Evolutionary conservation across 2,113 vertebrate genomes (phyloP).

Genomic region (Neomonachus schauinslandi): DNA sequence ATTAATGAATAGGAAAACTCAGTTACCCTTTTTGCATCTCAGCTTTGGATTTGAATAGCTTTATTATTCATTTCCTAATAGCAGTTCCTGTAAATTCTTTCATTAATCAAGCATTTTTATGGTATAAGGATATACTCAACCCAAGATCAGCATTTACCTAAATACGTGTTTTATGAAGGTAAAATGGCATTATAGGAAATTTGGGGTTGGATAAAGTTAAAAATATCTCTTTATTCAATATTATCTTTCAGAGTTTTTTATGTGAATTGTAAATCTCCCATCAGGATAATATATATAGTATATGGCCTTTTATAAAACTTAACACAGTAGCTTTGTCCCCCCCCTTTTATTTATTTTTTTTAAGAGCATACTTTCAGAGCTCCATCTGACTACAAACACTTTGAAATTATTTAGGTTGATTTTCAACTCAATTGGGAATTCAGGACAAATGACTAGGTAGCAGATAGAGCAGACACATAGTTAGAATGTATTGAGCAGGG

Average conservation of each 20-base stretch:
- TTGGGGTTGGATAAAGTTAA: background rate
- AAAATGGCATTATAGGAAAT: background rate
- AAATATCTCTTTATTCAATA: background rate
- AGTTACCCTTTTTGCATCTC: background rate
- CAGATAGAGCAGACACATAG: background rate
- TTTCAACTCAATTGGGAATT: background rate
- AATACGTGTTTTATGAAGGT: background rate
- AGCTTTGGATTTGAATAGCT: constrained; percentile 36
- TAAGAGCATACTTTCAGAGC: background rate
- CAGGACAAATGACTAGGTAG: background rate
- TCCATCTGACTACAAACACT: background rate
- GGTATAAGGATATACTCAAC: background rate
- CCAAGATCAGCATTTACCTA: background rate
- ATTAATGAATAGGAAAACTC: background rate
- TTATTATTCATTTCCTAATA: constrained; percentile 32
- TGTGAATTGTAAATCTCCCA: background rate
- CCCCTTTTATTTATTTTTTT: background rate
- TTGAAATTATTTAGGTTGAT: constrained; percentile 17
- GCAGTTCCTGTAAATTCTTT: background rate
- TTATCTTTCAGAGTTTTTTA: background rate
- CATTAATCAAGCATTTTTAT: background rate
- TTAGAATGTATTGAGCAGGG: background rate
- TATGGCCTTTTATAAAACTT: constrained; percentile 18
- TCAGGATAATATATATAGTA: background rate
- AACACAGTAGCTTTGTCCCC: background rate